Evolutionary conservation across 2,888 invertebrate genomes (phyloP).

Genomic region (Pollenia angustigena): DNA sequence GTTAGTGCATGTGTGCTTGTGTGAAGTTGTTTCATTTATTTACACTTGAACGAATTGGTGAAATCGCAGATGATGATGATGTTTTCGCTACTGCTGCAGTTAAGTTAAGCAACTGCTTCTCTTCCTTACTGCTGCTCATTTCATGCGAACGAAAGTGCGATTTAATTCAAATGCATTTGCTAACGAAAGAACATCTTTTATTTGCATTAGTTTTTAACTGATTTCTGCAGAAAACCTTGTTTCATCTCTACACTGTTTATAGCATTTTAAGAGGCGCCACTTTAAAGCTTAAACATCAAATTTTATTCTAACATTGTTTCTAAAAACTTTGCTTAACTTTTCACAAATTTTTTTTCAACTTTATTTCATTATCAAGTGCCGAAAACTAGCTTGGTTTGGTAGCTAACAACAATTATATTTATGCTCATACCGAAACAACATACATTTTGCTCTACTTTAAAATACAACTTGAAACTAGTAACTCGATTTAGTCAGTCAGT

Average conservation of each 20-base stretch:
- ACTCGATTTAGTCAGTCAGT: constrained; percentile 52
- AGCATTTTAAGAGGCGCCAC: constrained; percentile 59
- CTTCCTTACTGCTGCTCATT: constrained; percentile 44
- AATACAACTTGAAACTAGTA: constrained; percentile 40
- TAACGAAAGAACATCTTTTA: constrained; percentile 41
- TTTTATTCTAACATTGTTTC: constrained; percentile 23
- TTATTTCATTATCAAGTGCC: constrained; percentile 39
- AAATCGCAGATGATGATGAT: constrained; percentile 68
- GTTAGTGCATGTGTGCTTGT: background rate
- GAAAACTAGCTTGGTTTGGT: constrained; percentile 42
- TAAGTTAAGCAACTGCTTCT: constrained; percentile 28
- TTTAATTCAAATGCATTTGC: constrained; percentile 61
- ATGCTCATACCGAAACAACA: constrained; percentile 34
- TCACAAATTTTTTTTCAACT: constrained; percentile 40
- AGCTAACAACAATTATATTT: constrained; percentile 26
- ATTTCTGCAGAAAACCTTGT: constrained; percentile 47
- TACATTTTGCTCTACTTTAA: constrained; percentile 65
- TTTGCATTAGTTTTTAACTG: constrained; percentile 6
- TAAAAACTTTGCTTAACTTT: constrained; percentile 39
- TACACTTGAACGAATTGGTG: constrained; percentile 73
- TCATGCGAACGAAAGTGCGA: constrained; percentile 70
- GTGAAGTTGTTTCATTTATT: constrained; percentile 63
- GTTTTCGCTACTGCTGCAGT: constrained; percentile 30
- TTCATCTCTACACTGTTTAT: constrained; percentile 1
- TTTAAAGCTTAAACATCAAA: constrained; percentile 45